These are phyloP conservation scores for Latrodectus hesperus DNA, from an alignment of 2,888 invertebrate genomes.

Conservation along the genomic window DNA sequence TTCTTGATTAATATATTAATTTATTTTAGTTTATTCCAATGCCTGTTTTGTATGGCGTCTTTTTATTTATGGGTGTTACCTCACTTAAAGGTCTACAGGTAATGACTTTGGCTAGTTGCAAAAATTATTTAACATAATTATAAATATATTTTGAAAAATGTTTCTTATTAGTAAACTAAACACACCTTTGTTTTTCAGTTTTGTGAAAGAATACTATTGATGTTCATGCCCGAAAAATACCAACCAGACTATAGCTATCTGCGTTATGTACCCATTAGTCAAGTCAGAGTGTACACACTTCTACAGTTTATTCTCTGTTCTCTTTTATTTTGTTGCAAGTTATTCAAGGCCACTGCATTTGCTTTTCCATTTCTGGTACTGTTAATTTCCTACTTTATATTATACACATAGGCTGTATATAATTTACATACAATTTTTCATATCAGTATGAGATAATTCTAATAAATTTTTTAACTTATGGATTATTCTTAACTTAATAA, in stretches of 20 bases:
- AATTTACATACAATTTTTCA: not conserved
- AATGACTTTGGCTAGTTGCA: not conserved
- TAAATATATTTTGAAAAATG: not conserved
- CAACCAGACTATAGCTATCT: conserved; percentile 78
- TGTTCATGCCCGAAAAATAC: conserved; percentile 78
- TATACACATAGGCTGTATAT: conserved; percentile 52
- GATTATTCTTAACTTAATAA: too few relatives aligned
- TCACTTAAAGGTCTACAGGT: conserved; percentile 74
- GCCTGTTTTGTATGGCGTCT: conserved; percentile 70
- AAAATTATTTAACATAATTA: not conserved
- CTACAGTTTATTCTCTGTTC: conserved; percentile 75
- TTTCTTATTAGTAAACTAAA: not conserved
- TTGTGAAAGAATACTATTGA: conserved; percentile 76
- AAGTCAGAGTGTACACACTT: conserved; percentile 75
- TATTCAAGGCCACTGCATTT: conserved; percentile 77
- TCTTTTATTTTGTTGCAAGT: conserved; percentile 75
- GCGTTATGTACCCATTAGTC: conserved; percentile 76
- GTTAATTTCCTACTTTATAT: too few relatives aligned
- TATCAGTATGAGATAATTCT: not conserved
- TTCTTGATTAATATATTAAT: not conserved
- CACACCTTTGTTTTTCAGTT: conserved; percentile 73
- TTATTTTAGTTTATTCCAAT: conserved; percentile 68
- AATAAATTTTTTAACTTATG: not conserved
- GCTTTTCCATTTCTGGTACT: conserved; percentile 77
- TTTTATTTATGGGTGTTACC: conserved; percentile 70